Conservation (phyloP, 2,888 invertebrate genomes). For the Allacma fusca region DNA sequence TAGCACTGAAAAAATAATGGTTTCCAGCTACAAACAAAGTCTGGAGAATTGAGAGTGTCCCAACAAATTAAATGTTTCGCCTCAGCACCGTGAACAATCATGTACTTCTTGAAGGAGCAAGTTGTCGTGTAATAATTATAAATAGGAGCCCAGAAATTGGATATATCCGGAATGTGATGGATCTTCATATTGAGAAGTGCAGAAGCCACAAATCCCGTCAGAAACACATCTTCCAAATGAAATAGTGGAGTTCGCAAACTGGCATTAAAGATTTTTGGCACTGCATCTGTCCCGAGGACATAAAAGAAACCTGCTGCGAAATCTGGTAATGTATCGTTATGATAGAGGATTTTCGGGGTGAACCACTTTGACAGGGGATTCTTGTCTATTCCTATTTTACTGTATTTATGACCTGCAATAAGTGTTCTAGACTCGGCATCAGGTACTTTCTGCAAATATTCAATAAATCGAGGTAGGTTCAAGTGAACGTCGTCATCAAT, state of each 20-base stretch:
- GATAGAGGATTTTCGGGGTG: constrained; percentile 61
- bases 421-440: constrained; percentile 46
- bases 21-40: constrained; percentile 29
- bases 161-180: constrained; percentile 47
- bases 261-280: constrained; percentile 60
- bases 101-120: constrained; percentile 33
- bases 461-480: constrained; percentile 58
- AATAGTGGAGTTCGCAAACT: constrained; percentile 61
- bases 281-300: constrained; percentile 62
- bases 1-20: constrained; percentile 37
- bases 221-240: constrained; percentile 64
- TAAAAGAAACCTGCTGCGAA: constrained; percentile 64
- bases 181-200: constrained; percentile 48
- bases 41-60: constrained; percentile 28
- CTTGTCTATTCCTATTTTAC: constrained; percentile 61
- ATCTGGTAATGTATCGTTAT: constrained; percentile 62
- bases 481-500: constrained; percentile 63
- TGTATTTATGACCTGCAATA: constrained; percentile 62
- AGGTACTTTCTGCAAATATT: constrained; percentile 49
- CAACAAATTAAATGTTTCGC: constrained; percentile 31
- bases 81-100: constrained; percentile 27
- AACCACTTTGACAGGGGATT: constrained; percentile 63
- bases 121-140: constrained; percentile 32
- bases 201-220: constrained; percentile 62
- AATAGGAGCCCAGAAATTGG: constrained; percentile 35